Evolutionary conservation across 2,888 invertebrate species (phyloP), one percentile per base, ranked within the genome.

Genomic region (Dendrolimus houi): DNA sequence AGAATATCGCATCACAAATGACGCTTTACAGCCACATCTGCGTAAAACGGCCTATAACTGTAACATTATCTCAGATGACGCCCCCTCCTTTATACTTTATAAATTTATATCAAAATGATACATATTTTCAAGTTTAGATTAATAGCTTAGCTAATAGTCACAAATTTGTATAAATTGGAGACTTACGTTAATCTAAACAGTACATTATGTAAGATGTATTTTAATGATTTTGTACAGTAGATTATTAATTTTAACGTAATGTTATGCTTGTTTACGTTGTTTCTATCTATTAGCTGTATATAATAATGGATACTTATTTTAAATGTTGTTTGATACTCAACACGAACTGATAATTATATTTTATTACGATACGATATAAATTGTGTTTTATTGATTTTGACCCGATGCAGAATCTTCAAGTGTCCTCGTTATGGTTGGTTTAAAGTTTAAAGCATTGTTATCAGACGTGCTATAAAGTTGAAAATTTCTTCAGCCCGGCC

Each of bases 271-370:
- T 12, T 47, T 47, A 47, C 47, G 47, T 47, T 47, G 47, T 47
- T 47, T 47, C 47, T 47, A 47, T 52, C 52, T 55, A 71, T 69
- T 65, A 68, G 62, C 63, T 76, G 68, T 83, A 81, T 80, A 81
- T 77, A 82, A 75, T 67, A 70, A 70, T 71, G 68, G 69, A 74
- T 72, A 70, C 72, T 69, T 75, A 75, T 75, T 74, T 74, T 82
- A 80, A 79, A 78, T 47, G 79, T 86, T 87, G 82, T 86, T 85
- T 84, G 87, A 89, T 89, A 89, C 89, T 89, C 88, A 89, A 87
- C 82, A 81, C 74, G 88, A 88, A 89, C 88, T 88, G 89, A 89
- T 84, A 81, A 85, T 85, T 86, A 88, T 85, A 85, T 85, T 85
- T 86, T 85, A 84, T 79, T 79, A 83, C 74, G 71, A 70, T 68